Conservation (phyloP, 2,888 invertebrate species). For the Rhynchonema sp. region DNA sequence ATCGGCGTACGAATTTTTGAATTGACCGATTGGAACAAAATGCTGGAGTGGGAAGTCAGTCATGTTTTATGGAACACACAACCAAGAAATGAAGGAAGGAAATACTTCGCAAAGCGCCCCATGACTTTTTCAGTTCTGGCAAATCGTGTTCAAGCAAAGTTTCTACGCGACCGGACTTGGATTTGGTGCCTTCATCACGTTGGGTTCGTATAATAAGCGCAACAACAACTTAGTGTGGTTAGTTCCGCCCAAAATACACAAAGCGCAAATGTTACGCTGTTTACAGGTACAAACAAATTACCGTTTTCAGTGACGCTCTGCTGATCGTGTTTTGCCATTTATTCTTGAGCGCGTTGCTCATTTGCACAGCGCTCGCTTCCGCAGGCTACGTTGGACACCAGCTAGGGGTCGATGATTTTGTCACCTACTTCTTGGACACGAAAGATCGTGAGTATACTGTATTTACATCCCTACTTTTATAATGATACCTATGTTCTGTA, state of each 20-base stretch:
- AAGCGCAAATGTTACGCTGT: too few relatives aligned
- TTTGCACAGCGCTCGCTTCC: conserved; percentile 16
- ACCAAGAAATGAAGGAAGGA: too few relatives aligned
- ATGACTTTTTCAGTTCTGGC: conserved; percentile 20
- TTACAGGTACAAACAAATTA: too few relatives aligned
- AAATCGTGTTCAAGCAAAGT: conserved; percentile 20
- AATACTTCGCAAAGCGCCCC: too few relatives aligned
- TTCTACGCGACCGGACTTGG: conserved; percentile 24
- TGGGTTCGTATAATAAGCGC: conserved; percentile 25
- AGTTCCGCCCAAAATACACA: too few relatives aligned
- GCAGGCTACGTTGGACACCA: conserved; percentile 14
- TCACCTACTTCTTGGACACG: too few relatives aligned
- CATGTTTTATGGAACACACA: too few relatives aligned
- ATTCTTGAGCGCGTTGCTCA: conserved; percentile 12
- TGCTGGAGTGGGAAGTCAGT: conserved; percentile 15
- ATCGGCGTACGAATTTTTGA: conserved; percentile 13
- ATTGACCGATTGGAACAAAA: conserved; percentile 20
- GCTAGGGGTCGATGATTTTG: too few relatives aligned
- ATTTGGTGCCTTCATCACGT: conserved; percentile 26
- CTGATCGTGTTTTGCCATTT: conserved; percentile 17
- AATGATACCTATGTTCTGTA: too few relatives aligned
- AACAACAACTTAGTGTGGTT: conserved; percentile 24
- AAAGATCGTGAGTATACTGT: too few relatives aligned
- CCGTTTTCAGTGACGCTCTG: conserved; percentile 19
- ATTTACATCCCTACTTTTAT: too few relatives aligned